Evolutionary conservation across 2,113 vertebrate genomes (phyloP).

Genomic region (Serinus canaria): DNA sequence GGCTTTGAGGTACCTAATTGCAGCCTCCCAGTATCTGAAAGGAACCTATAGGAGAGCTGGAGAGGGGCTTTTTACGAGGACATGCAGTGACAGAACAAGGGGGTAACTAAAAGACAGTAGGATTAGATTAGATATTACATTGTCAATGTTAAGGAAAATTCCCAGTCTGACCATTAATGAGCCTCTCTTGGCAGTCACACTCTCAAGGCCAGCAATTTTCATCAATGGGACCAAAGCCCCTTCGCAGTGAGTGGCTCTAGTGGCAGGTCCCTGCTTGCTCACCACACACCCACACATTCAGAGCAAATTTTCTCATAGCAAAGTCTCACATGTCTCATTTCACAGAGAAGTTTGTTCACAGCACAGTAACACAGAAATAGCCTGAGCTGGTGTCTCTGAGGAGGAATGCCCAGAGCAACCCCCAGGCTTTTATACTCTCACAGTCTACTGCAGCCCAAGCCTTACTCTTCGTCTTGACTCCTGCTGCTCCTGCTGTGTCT

Average conservation of each 20-base stretch:
- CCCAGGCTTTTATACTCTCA: neutral
- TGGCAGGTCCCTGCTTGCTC: neutral
- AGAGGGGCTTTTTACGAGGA: neutral
- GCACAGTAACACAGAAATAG: neutral
- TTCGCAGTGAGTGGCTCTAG: neutral
- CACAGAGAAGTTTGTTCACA: neutral
- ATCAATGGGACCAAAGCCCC: neutral
- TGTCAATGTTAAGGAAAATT: neutral
- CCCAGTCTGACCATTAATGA: neutral
- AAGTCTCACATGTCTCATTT: neutral
- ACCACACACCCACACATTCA: neutral
- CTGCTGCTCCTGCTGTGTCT: neutral
- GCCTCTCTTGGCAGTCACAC: neutral
- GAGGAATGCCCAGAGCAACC: neutral
- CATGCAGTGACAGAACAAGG: neutral
- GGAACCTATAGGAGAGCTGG: neutral
- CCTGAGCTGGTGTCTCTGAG: neutral
- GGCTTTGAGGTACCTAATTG: neutral
- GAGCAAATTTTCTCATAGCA: neutral
- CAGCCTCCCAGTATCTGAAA: neutral
- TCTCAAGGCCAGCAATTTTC: too few relatives aligned
- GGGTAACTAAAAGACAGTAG: neutral
- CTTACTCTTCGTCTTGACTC: neutral
- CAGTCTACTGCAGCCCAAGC: accelerated
- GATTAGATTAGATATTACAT: neutral